Conservation (phyloP, 2,113 vertebrate genomes). For the Saguinus midas region DNA sequence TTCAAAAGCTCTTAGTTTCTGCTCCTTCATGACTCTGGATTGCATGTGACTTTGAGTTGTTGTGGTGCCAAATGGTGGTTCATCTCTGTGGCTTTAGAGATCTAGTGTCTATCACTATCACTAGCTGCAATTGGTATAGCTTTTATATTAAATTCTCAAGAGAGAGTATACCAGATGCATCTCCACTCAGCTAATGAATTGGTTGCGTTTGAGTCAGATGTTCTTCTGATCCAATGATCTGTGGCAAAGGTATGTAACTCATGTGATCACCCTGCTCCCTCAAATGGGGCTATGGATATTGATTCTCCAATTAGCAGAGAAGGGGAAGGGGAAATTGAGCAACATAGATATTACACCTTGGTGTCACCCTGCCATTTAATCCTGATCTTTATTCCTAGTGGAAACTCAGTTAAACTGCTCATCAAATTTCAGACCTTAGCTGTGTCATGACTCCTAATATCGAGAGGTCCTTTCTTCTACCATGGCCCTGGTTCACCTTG, state of each 20-base stretch:
- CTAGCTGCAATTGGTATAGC: neutral
- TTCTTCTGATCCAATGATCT: neutral
- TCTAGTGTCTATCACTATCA: neutral
- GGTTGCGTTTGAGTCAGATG: neutral
- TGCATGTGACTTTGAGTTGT: neutral
- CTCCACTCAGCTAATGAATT: neutral
- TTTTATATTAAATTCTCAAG: neutral
- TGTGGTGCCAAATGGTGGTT: neutral
- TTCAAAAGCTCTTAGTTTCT: neutral
- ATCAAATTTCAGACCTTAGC: neutral
- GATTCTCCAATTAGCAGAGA: neutral
- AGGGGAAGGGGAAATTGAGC: neutral
- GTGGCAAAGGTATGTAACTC: neutral
- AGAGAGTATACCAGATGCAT: neutral
- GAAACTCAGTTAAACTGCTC: neutral
- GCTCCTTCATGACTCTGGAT: neutral
- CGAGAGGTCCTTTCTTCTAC: neutral
- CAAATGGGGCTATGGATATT: rapidly evolving
- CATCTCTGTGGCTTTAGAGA: neutral
- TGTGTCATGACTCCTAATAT: neutral
- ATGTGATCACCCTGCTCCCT: neutral
- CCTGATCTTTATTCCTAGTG: neutral
- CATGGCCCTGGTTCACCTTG: neutral
- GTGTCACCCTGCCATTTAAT: neutral
- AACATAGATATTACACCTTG: neutral